A percentile compares a stretch with the other conserved stretches of the same genome.
Evolutionary conservation across 2,113 vertebrate species (phyloP).

Genomic region (Hassar affinis): DNA sequence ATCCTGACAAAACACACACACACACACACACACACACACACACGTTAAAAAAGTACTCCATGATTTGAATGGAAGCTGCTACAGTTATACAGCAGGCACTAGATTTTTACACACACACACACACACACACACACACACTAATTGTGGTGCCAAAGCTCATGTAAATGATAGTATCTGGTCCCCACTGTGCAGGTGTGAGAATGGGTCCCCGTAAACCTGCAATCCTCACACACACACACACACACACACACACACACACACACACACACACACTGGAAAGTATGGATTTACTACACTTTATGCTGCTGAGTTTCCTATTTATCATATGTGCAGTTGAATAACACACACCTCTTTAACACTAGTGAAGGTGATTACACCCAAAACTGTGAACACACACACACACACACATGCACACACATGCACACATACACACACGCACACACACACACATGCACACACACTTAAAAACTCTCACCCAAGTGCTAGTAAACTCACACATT

Average conservation of each 20-base stretch:
- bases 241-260: not conserved
- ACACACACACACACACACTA: not conserved
- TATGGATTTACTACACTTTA: not conserved
- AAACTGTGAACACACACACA: not conserved
- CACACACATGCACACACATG: too few relatives aligned
- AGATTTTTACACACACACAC: not conserved
- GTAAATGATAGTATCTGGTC: too few relatives aligned
- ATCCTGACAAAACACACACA: conserved; percentile 40
- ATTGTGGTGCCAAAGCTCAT: too few relatives aligned
- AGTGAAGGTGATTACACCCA: not conserved
- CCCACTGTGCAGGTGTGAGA: too few relatives aligned
- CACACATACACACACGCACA: not conserved
- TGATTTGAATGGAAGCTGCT: not conserved
- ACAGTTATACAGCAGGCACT: not conserved
- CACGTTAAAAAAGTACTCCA: not conserved
- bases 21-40: conserved; percentile 31
- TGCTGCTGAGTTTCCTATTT: not conserved
- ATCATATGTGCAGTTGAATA: not conserved
- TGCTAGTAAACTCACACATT: conserved; percentile 46
- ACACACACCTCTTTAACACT: conserved; percentile 16
- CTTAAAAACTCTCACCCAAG: conserved; percentile 2
- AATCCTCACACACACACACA: too few relatives aligned
- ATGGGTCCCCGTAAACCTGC: too few relatives aligned
- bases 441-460: conserved; percentile 32
- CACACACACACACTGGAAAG: not conserved